phyloP scores from a whole-genome alignment of 2,888 invertebrate species.

The Troglohyphantes excavatus region DNA sequence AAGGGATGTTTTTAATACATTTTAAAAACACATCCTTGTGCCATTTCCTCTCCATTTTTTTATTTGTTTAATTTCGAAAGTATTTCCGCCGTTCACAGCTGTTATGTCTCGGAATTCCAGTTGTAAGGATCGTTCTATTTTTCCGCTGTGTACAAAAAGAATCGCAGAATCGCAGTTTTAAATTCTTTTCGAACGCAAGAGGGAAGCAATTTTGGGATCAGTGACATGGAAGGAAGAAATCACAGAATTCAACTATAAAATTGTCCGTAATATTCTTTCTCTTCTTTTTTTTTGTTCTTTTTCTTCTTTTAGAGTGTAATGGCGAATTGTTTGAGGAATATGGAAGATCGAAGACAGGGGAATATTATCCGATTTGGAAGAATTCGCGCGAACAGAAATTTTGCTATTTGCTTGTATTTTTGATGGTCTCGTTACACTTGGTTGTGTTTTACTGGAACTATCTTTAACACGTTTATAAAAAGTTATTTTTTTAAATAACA shows the following conservation, averaged over 20 bases:
- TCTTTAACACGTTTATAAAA: too few species aligned
- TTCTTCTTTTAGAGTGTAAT: not conserved
- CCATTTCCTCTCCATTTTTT: not conserved
- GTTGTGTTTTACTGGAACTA: not conserved
- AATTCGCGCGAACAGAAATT: not conserved
- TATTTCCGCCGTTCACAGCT: conserved; percentile 5
- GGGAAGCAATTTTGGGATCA: conserved; percentile 35
- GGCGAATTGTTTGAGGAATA: not conserved
- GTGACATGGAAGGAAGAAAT: conserved; percentile 43
- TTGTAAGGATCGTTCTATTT: not conserved
- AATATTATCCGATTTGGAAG: not conserved
- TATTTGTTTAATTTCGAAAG: not conserved
- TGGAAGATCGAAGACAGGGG: not conserved
- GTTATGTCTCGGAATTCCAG: not conserved
- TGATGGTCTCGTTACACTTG: not conserved
- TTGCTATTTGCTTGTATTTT: not conserved
- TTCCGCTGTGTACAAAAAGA: conserved; percentile 2
- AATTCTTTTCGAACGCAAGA: conserved; percentile 27
- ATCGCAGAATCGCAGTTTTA: conserved; percentile 29
- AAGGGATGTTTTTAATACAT: not conserved
- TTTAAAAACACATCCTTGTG: not conserved
- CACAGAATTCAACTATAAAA: conserved; percentile 42
- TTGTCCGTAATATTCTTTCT: not conserved
- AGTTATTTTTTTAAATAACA: too few species aligned
- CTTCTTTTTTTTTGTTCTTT: too few species aligned